Evolutionary conservation across 1,140 invertebrate species (phyloP), one percentile per base, ranked within the genome.

Genomic region (Procambarus clarkii): DNA sequence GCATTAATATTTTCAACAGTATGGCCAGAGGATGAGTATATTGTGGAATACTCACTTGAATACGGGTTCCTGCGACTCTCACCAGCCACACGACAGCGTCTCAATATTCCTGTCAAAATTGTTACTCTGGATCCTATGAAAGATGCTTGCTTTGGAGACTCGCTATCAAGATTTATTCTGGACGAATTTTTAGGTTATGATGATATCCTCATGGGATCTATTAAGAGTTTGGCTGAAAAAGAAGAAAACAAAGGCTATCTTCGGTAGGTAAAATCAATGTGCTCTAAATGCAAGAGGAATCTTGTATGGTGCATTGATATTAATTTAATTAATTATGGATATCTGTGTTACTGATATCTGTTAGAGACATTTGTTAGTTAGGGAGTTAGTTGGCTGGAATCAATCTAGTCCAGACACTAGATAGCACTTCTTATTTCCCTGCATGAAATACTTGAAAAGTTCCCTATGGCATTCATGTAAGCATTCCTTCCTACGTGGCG

Each of bases 41-140:
- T 99, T 64, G 97, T 99, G 5, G 99, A 99, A 94, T 99, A 99
- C 95, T 98, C 98, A 2, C 95, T 99, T 91, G 98, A 99, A 94
- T 99, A 99, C 95, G 99, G 99, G 2, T 98, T 99, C 94, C 95
- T 99, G 64, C 96, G 99, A 4, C 95, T 99, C 21, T 98, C 98
- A 15, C 97, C 98, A 0, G 96, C 96, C 48, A 97, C 98, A 1
- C 95, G 98, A 54, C 96, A 97, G 91, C 96, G 96, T 78, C 95
- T 99, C 2, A 98, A 98, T 94, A 98, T 99, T 93, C 98, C 98
- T 46, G 98, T 99, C 0, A 97, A 98, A 95, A 97, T 98, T 48
- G 98, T 99, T 1, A 97, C 97, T 9, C 94, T 99, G 91, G 98
- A 99, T 95, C 98, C 98, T 0, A 95, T 95, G 50, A 97, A 96